These are phyloP conservation scores for Dryobotodes eremita DNA, from an alignment of 2,888 invertebrate species.

Conservation along the genomic window DNA sequence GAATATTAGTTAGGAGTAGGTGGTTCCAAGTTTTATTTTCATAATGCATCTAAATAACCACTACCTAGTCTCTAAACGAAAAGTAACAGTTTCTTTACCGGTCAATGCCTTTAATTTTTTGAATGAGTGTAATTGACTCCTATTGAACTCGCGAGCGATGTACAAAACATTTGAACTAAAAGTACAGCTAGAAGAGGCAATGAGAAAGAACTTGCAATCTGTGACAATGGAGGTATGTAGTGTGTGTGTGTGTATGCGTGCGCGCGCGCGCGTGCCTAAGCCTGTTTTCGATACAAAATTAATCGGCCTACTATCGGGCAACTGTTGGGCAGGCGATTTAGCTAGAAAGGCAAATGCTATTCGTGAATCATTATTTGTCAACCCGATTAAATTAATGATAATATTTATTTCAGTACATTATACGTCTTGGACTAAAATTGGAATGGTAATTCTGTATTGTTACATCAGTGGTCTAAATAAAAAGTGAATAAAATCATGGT, in stretches of 20 bases:
- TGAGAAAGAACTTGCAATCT: not conserved
- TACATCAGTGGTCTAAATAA: not conserved
- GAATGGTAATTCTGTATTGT: not conserved
- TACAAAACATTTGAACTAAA: slow-evolving; percentile 16
- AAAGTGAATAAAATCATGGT: not conserved
- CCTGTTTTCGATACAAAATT: not conserved
- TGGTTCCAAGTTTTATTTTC: not conserved
- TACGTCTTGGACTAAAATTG: not conserved
- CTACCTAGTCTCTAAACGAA: not conserved
- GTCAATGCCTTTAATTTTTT: slow-evolving; percentile 24
- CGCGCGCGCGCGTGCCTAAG: too few species aligned
- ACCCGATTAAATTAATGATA: too few species aligned
- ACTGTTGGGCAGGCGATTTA: too few species aligned
- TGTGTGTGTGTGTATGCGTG: not conserved
- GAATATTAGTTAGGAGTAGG: too few species aligned
- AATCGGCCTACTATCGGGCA: not conserved
- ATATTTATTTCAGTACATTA: not conserved
- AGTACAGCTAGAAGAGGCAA: not conserved
- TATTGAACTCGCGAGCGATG: slow-evolving; percentile 15
- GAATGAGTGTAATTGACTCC: slow-evolving; percentile 20
- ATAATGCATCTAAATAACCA: not conserved
- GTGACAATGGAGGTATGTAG: not conserved
- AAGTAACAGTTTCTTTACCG: slow-evolving; percentile 24
- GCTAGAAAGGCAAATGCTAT: too few species aligned
- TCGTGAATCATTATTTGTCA: too few species aligned